Conservation (phyloP, 2,888 invertebrate species). For the Notodonta ziczac region DNA sequence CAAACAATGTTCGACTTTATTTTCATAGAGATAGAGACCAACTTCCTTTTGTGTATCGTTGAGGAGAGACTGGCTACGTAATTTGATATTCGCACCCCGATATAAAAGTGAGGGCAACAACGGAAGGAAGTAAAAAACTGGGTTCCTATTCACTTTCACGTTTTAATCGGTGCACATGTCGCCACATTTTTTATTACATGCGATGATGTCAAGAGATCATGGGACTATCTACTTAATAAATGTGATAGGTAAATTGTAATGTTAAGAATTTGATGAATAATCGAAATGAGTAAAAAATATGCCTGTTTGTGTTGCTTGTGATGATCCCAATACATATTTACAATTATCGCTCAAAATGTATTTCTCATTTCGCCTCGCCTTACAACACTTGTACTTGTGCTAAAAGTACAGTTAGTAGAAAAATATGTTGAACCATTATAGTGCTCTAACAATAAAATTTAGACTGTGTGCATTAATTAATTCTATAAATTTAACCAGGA, state of each 20-base stretch:
- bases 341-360: no score
- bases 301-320: no score
- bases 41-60: conserved; percentile 18
- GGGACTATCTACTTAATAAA: conserved; percentile 14
- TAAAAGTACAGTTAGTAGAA: no score
- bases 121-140: conserved; percentile 83
- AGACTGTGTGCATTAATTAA: no score
- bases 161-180: conserved; percentile 74
- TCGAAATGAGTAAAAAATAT: no score
- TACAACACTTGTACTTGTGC: no score
- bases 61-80: conserved; percentile 53
- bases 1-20: conserved; percentile 44
- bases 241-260: conserved; percentile 4
- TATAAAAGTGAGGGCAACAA: conserved; percentile 74
- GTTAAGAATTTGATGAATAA: conserved; percentile 6
- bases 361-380: no score
- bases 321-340: no score
- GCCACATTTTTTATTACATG: conserved; percentile 42
- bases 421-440: no score
- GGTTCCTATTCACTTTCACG: conserved; percentile 79
- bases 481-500: no score
- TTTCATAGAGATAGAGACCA: conserved; percentile 12
- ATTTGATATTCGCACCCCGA: conserved; percentile 80
- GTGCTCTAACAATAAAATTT: no score
- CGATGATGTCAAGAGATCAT: conserved; percentile 27